phyloP scores from a whole-genome alignment of 2,113 vertebrate genomes.

The Cyprinus carpio region DNA sequence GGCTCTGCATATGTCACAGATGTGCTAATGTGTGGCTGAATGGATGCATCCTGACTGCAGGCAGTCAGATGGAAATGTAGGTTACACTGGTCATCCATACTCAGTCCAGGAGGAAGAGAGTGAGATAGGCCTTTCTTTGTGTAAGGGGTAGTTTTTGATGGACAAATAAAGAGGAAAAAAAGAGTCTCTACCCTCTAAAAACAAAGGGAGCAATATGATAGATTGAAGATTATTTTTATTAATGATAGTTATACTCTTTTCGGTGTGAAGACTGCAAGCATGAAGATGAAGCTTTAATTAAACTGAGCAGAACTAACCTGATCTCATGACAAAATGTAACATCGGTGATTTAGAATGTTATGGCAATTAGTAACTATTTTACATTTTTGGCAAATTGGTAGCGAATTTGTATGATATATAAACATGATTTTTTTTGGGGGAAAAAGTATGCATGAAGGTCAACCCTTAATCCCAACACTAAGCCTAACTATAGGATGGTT shows the following conservation, averaged over 20 bases:
- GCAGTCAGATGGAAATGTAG: slow-evolving; percentile 68
- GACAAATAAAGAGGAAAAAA: background rate
- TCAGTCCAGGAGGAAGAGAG: slow-evolving; percentile 4
- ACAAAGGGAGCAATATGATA: slow-evolving; percentile 31
- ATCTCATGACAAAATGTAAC: background rate
- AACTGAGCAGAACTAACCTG: background rate
- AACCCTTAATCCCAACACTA: background rate
- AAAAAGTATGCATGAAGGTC: background rate
- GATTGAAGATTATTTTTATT: slow-evolving; percentile 13
- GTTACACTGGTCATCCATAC: slow-evolving; percentile 70
- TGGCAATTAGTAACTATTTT: background rate
- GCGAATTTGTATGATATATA: background rate
- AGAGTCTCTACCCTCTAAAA: background rate
- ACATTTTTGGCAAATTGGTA: background rate
- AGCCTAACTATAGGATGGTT: background rate
- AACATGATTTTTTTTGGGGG: too few species aligned
- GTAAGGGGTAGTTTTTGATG: background rate
- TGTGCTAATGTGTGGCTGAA: slow-evolving; percentile 57
- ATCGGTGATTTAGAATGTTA: background rate
- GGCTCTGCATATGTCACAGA: slow-evolving; percentile 59
- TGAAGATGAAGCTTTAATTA: background rate
- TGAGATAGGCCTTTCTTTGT: background rate
- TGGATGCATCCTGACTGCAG: slow-evolving; percentile 47
- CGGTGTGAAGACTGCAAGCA: background rate
- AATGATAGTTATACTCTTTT: background rate